A percentile compares a stretch with the other conserved stretches of the same genome.
Conservation (phyloP, 2,888 invertebrate genomes). For the Dryobota labecula region DNA sequence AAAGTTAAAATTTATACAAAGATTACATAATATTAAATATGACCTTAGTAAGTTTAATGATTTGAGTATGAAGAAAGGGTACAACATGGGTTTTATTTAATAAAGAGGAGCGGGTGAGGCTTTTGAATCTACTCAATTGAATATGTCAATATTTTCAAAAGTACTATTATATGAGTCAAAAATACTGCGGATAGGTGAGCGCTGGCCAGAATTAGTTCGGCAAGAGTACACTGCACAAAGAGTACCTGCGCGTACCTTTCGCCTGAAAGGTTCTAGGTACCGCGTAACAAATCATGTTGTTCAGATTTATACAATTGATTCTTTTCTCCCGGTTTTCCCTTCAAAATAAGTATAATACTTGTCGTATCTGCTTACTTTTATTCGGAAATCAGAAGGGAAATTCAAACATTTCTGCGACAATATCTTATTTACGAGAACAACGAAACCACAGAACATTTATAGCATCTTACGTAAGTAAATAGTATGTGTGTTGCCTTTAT, state of each 20-base stretch:
- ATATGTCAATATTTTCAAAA: neutral
- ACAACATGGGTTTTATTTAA: neutral
- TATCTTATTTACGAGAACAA: slow-evolving; percentile 47
- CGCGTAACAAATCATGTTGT: no score
- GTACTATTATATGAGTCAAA: neutral
- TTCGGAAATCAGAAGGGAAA: slow-evolving; percentile 13
- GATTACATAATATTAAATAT: neutral
- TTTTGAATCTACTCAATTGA: neutral
- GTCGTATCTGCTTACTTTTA: slow-evolving; percentile 12
- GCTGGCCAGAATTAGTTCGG: no score
- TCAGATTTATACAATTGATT: no score
- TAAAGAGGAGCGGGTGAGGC: neutral
- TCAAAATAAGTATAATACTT: slow-evolving; percentile 4
- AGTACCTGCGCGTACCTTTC: no score
- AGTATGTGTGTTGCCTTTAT: slow-evolving; percentile 4
- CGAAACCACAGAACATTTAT: slow-evolving; percentile 36
- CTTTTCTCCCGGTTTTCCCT: neutral
- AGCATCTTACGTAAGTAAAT: slow-evolving; percentile 23
- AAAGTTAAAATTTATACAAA: neutral
- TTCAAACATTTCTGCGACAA: slow-evolving; percentile 30
- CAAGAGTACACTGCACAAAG: no score
- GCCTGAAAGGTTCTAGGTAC: no score
- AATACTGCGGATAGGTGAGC: neutral
- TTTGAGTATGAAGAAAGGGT: no score
- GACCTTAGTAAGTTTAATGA: no score